These are phyloP conservation scores for Copidosoma floridanum DNA, from an alignment of 1,140 invertebrate genomes.

Conservation along the genomic window DNA sequence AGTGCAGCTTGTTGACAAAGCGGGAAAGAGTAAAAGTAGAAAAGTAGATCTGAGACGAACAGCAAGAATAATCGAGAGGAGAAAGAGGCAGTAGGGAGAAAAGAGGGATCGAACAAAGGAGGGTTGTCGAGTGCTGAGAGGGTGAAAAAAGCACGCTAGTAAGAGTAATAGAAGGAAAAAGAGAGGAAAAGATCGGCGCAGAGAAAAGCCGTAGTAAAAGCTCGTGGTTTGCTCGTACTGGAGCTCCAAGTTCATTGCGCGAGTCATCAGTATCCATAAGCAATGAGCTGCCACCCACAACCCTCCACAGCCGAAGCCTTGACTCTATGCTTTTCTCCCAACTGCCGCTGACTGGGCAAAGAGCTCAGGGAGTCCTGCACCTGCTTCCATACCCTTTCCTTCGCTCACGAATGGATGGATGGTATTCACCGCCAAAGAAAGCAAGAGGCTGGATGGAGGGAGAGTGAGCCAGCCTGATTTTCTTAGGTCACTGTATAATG, in stretches of 20 bases:
- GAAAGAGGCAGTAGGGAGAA: slow-evolving; percentile 19
- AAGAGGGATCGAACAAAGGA: slow-evolving; percentile 28
- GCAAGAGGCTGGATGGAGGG: slow-evolving; percentile 37
- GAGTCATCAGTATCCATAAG: slow-evolving; percentile 60
- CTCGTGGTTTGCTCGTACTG: slow-evolving; percentile 25
- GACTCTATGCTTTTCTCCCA: too few species aligned
- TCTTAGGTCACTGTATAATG: slow-evolving; percentile 60
- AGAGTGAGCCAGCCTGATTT: slow-evolving; percentile 50
- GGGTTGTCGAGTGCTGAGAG: slow-evolving; percentile 7
- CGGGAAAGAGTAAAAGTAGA: not conserved
- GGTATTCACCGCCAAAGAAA: slow-evolving; percentile 12
- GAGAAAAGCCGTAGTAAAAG: not conserved
- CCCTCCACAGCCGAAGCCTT: too few species aligned
- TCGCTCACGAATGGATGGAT: slow-evolving; percentile 29
- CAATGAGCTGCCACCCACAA: slow-evolving; percentile 52
- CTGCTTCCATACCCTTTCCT: slow-evolving; percentile 43
- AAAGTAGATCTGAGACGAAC: slow-evolving; percentile 6
- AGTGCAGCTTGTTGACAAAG: slow-evolving; percentile 35
- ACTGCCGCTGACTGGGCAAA: not conserved
- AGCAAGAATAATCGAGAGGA: slow-evolving; percentile 10
- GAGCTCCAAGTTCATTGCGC: slow-evolving; percentile 55
- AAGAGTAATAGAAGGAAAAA: slow-evolving; percentile 20
- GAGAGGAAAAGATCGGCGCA: slow-evolving; percentile 20
- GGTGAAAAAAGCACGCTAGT: not conserved
- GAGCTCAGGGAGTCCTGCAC: slow-evolving; percentile 42